Base-by-base conservation (phyloP, 1,140 invertebrate genomes). In the Uloborus diversus region DNA sequence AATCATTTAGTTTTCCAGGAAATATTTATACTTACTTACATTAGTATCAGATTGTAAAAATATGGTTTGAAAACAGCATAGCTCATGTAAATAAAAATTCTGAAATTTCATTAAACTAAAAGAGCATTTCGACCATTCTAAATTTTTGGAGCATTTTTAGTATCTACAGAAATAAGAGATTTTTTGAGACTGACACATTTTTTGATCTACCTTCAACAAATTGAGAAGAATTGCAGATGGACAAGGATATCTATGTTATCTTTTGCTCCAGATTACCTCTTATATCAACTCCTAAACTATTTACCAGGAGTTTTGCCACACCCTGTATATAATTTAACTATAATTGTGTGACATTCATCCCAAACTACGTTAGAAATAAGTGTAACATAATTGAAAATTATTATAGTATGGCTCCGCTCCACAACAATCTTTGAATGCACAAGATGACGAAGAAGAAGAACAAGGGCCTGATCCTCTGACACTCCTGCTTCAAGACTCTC, bases 381-480 rank as follows among this genome's bases (percentile, higher is more conserved):
- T 42, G 17, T 42, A 42, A 42, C 17, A 42, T 42, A 42, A 17
- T 42, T 42, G 37, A 42, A 42, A 42, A 42, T 9, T 42, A 42
- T 42, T 42, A 7, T 42, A 70, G 59, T 64, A 70, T 27, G 49
- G 47, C 25, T 28, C 64, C 3, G 66, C 79, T 13, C 66, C 79
- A 9, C 76, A 68, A n/a, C 79, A 80, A 9, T 64, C 32, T 0
- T 20, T 28, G 5, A 71, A 64, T 28, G 61, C 17, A 13, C 57
- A 65, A 5, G 79, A 53, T n/a, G 82, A 81, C 3, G 84, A 93
- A 81, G 89, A 92, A 82, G 92, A 95, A 86, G 92, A 93, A 81
- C 93, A 94, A 83, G 93, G 95, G 84, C 94, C 94, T 3, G 94
- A 96, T 87, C 90, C 93, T 83, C 88, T 96, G 9, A 91, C 91